A percentile compares a stretch with the other conserved stretches of the same genome.
Conservation (phyloP, 2,113 vertebrate genomes). For the Dascyllus trimaculatus region DNA sequence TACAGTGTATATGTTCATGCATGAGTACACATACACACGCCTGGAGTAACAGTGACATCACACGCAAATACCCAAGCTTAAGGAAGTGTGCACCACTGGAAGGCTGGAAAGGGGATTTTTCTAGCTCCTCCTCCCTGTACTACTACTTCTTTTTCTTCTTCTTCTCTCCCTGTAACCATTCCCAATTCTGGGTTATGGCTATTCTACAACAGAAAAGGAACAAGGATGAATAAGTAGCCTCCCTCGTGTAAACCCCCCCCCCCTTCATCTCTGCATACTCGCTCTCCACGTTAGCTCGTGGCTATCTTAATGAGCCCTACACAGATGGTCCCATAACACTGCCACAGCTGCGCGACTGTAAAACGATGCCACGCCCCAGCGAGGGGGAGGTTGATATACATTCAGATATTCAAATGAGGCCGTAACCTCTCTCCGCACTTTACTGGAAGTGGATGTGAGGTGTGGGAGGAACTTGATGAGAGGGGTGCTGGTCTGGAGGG, state of each 20-base stretch:
- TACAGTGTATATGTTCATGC: constrained; percentile 26
- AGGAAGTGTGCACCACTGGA: constrained; percentile 67
- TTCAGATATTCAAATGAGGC: constrained; percentile 72
- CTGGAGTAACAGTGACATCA: constrained; percentile 38
- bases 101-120: constrained; percentile 64
- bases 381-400: constrained; percentile 54
- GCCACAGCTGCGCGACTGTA: constrained; percentile 62
- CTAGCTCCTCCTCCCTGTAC: constrained; percentile 18
- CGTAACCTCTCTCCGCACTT: constrained; percentile 47
- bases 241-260: constrained; percentile 9
- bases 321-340: constrained; percentile 76
- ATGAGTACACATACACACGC: neutral
- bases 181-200: constrained; percentile 63
- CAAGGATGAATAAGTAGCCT: constrained; percentile 25
- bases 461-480: constrained; percentile 43
- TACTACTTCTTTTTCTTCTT: constrained; percentile 15
- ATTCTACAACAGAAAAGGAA: constrained; percentile 65
- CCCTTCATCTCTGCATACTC: constrained; percentile 18
- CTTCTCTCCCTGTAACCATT: constrained; percentile 61
- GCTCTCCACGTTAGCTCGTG: constrained; percentile 43
- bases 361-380: constrained; percentile 64
- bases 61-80: constrained; percentile 48
- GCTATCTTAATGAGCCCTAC: constrained; percentile 65
- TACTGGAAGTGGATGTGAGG: constrained; percentile 33
- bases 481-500: neutral